phyloP scores from a whole-genome alignment of 2,113 vertebrate genomes.

The Odontesthes bonariensis region DNA sequence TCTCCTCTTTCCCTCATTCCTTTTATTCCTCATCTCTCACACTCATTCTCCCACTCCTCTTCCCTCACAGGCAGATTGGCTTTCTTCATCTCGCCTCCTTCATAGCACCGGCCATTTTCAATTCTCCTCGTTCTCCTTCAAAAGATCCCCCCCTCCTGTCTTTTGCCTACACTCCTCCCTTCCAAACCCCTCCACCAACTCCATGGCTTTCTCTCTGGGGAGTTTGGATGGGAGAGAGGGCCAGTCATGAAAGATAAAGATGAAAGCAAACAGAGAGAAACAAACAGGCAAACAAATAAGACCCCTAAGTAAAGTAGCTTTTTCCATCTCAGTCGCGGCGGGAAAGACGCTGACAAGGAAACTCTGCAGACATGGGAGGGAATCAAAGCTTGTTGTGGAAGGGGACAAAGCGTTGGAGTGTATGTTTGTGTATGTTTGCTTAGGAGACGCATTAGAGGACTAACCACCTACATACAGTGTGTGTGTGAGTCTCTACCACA shows the following conservation, averaged over 20 bases:
- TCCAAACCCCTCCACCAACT: conserved; percentile 15
- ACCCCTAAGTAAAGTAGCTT: conserved; percentile 79
- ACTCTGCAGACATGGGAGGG: conserved; percentile 68
- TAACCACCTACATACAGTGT: conserved; percentile 48
- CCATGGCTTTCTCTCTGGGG: conserved; percentile 69
- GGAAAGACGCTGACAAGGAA: conserved; percentile 66
- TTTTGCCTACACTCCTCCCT: conserved; percentile 1
- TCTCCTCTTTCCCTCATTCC: conserved; percentile 1
- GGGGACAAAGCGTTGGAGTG: conserved; percentile 20
- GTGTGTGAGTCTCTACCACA: conserved; percentile 47
- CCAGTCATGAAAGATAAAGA: conserved; percentile 83
- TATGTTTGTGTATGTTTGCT: conserved; percentile 29
- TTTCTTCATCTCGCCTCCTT: conserved; percentile 80
- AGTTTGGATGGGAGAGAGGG: conserved; percentile 73
- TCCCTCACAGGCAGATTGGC: conserved; percentile 78
- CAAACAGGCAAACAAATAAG: conserved; percentile 84
- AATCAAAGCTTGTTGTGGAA: conserved; percentile 63
- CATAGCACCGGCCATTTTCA: conserved; percentile 78
- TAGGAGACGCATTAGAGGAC: conserved; percentile 65
- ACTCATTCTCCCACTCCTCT: conserved; percentile 50
- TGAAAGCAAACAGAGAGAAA: conserved; percentile 82
- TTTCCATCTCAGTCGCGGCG: conserved; percentile 74
- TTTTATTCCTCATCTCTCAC: conserved; percentile 39
- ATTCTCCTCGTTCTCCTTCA: conserved; percentile 78
- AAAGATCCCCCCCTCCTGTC: conserved; percentile 62